phyloP scores from a whole-genome alignment of 2,113 vertebrate species.

The Rhea americana region DNA sequence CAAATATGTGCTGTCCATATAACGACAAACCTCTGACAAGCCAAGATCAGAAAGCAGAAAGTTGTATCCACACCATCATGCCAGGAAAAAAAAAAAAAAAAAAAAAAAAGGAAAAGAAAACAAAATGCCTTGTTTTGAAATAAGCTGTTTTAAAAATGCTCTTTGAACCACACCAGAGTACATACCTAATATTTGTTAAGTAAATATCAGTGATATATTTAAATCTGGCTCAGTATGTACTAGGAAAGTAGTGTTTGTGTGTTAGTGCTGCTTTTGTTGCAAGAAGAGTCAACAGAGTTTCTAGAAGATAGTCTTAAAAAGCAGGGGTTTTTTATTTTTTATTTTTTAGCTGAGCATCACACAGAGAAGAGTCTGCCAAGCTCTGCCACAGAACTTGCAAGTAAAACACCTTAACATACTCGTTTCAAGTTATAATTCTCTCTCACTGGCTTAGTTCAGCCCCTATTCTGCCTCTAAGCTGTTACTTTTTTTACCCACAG shows the following conservation, averaged over 20 bases:
- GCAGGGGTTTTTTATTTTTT: neutral
- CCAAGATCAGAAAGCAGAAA: neutral
- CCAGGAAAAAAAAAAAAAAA: neutral
- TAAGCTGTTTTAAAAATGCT: constrained; percentile 1
- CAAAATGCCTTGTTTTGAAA: constrained; percentile 16
- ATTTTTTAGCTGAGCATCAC: neutral
- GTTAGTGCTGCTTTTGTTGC: neutral
- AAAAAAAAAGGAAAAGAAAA: neutral
- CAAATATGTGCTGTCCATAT: neutral
- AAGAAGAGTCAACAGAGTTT: neutral
- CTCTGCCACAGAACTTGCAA: neutral
- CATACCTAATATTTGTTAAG: constrained; percentile 11
- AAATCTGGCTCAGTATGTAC: constrained; percentile 14
- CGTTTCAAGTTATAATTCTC: neutral
- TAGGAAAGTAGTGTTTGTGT: neutral
- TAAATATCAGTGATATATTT: constrained; percentile 39
- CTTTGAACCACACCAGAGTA: constrained; percentile 35
- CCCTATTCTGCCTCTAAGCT: neutral
- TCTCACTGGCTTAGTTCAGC: neutral
- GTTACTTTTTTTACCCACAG: neutral
- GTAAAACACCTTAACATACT: neutral
- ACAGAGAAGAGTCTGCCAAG: neutral
- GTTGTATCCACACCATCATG: neutral
- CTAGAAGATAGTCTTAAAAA: neutral
- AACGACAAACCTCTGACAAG: neutral